phyloP scores from a whole-genome alignment of 2,888 invertebrate genomes.

The Tenthredo livida region DNA sequence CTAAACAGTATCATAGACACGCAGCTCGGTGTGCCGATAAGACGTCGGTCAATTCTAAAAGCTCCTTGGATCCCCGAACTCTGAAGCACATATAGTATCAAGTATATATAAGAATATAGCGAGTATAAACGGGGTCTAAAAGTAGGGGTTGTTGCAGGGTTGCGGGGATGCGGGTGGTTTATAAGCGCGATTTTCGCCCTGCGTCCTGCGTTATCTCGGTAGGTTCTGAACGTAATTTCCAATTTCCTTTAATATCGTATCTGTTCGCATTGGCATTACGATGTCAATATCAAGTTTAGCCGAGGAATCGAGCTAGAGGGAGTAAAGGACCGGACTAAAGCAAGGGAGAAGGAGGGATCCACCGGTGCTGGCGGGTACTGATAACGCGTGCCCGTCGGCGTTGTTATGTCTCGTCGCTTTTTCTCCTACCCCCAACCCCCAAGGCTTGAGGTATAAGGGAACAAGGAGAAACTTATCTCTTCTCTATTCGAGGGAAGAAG shows the following conservation, averaged over 20 bases:
- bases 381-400: slow-evolving; percentile 74
- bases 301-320: slow-evolving; percentile 55
- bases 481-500: slow-evolving; percentile 6
- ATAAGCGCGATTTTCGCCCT: background rate
- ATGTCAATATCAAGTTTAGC: slow-evolving; percentile 67
- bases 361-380: slow-evolving; percentile 72
- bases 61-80: background rate
- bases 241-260: slow-evolving; percentile 58
- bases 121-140: background rate
- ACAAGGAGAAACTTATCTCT: background rate
- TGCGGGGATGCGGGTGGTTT: background rate
- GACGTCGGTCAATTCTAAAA: background rate
- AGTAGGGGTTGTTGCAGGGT: background rate
- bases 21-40: background rate
- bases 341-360: slow-evolving; percentile 54
- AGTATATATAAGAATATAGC: slow-evolving; percentile 2
- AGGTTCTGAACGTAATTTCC: slow-evolving; percentile 46
- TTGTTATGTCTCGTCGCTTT: slow-evolving; percentile 69
- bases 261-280: slow-evolving; percentile 61
- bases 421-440: slow-evolving; percentile 53
- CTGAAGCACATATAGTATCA: background rate
- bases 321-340: slow-evolving; percentile 14
- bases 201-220: slow-evolving; percentile 35
- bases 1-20: background rate
- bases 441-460: background rate